These are phyloP conservation scores for Syrmaticus mikado DNA, from an alignment of 2,113 vertebrate genomes.

Conservation along the genomic window DNA sequence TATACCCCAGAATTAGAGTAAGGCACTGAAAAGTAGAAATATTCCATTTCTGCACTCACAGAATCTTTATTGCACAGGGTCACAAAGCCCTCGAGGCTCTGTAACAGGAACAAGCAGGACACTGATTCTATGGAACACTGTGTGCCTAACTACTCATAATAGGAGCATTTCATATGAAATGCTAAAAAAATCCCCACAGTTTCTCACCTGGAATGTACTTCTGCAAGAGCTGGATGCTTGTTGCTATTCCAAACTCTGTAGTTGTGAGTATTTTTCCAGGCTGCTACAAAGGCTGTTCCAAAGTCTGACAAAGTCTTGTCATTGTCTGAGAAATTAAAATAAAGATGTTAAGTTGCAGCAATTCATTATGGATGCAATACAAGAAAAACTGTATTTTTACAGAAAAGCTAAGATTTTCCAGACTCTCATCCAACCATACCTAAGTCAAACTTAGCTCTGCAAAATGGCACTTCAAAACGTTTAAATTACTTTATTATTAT, in stretches of 20 bases:
- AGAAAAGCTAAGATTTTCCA: not conserved
- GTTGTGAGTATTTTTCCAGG: conserved; percentile 96
- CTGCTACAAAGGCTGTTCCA: conserved; percentile 84
- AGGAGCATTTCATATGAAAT: not conserved
- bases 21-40: not conserved
- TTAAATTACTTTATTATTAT: not conserved
- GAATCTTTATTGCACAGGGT: not conserved
- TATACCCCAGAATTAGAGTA: not conserved
- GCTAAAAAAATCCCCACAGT: not conserved
- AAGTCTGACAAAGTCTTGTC: conserved; percentile 93
- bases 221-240: conserved; percentile 89
- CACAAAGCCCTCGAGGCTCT: not conserved
- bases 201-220: conserved; percentile 90
- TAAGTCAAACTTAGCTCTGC: not conserved
- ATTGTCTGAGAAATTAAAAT: conserved; percentile 82
- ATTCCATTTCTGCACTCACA: not conserved
- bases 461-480: not conserved
- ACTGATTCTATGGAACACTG: not conserved
- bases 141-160: not conserved
- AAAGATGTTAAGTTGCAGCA: not conserved
- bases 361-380: not conserved
- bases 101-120: not conserved
- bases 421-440: not conserved
- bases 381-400: not conserved
- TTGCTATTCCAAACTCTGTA: conserved; percentile 96